Conservation (phyloP, 2,797 vertebrate genomes). For the Holocentrus rufus region DNA sequence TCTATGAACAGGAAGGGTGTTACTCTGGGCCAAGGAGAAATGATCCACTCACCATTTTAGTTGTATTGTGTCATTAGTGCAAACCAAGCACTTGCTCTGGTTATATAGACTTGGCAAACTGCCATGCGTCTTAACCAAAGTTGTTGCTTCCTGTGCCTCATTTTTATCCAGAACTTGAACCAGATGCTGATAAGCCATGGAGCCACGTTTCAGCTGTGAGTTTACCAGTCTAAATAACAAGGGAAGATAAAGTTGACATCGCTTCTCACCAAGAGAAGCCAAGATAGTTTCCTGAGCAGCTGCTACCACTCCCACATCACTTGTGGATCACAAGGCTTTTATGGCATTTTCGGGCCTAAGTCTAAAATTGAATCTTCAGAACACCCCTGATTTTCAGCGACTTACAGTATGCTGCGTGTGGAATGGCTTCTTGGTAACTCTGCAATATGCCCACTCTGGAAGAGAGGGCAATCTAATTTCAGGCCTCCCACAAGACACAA, state of each 20-base stretch:
- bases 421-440: conserved; percentile 28
- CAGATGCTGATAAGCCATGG: conserved; percentile 18
- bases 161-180: conserved; percentile 2
- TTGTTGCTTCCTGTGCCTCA: conserved; percentile 24
- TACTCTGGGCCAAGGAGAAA: conserved; percentile 32
- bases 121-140: conserved; percentile 6
- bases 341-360: conserved; percentile 33
- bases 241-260: conserved; percentile 16
- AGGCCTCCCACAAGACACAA: conserved; percentile 41
- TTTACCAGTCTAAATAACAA: conserved; percentile 28
- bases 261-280: neutral
- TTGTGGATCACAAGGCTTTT: conserved; percentile 15
- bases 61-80: neutral
- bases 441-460: conserved; percentile 43
- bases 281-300: conserved; percentile 1
- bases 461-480: conserved; percentile 46
- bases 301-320: conserved; percentile 15
- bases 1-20: conserved; percentile 48
- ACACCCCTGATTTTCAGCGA: conserved; percentile 19
- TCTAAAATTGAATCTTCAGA: conserved; percentile 28
- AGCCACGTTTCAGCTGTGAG: neutral
- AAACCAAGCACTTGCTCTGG: conserved; percentile 19
- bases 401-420: conserved; percentile 9
- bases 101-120: conserved; percentile 42
- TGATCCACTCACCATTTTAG: conserved; percentile 17